A percentile compares a stretch with the other conserved stretches of the same genome.
Conservation (phyloP, 2,113 vertebrate species). For the Petaurus breviceps region DNA sequence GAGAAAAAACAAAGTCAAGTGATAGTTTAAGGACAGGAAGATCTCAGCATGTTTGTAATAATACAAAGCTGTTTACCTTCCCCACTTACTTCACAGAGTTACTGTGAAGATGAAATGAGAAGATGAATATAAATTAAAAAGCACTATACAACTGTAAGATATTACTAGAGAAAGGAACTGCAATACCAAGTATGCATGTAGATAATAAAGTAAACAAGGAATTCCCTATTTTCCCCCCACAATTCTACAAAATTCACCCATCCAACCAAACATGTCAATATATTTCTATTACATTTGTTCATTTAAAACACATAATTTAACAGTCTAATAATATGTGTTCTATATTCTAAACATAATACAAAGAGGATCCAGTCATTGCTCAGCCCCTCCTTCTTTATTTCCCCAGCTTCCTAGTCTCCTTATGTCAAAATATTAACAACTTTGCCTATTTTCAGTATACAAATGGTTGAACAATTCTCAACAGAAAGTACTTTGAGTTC, state of each 20-base stretch:
- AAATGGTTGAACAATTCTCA: neutral
- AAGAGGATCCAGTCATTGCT: neutral
- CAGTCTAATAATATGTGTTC: neutral
- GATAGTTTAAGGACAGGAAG: neutral
- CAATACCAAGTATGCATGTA: neutral
- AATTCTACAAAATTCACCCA: conserved; percentile 22
- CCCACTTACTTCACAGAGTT: neutral
- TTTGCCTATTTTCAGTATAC: neutral
- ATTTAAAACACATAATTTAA: conserved; percentile 32
- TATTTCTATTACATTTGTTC: conserved; percentile 21
- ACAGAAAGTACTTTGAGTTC: neutral
- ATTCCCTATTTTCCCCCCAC: neutral
- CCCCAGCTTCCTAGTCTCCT: neutral
- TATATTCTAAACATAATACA: neutral
- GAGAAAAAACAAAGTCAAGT: neutral
- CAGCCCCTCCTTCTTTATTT: neutral
- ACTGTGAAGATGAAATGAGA: neutral
- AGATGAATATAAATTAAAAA: neutral
- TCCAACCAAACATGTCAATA: neutral
- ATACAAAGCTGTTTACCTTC: neutral
- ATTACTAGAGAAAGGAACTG: neutral
- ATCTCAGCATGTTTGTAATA: neutral
- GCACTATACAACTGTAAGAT: conserved; percentile 16
- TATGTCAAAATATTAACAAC: neutral
- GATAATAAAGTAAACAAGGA: conserved; percentile 1